Evolutionary conservation across 2,888 invertebrate genomes (phyloP), one percentile per base, ranked within the genome.

Genomic region (Spialia ferax): DNA sequence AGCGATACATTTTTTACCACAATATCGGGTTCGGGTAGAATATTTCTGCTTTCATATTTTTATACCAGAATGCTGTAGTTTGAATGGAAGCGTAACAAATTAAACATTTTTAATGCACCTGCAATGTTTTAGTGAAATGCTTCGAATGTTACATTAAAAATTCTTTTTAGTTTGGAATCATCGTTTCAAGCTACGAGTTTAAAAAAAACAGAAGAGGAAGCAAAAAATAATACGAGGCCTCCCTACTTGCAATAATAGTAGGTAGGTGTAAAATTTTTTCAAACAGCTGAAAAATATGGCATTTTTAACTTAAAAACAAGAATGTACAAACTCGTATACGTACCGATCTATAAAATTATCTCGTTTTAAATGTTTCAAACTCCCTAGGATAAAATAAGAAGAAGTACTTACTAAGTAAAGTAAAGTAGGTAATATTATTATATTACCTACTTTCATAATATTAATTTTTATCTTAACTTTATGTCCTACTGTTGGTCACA

Each of bases 61-160:
- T 29, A 18, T 54, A 60, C 60, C 32, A 42, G 29, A 1, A 13
- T 15, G 66, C 29, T 54, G 60, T 59, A 60, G 45, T 60, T 60
- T 60, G 42, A 60, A 66, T 66, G 52, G 66, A 66, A 60, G 60
- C 66, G 66, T 66, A 66, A 66, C 66, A 66, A 66, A 66, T 66
- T 66, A 66, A 66, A 66, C 60, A 54, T 66, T 66, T 45, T 63
- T 60, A 54, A 60, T 66, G 38, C 65, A 65, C 50, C 59, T 52
- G 65, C 65, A 22, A 60, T 66, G 54, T 42, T 66, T 29, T 35
- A 13, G 60, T 54, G 29, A 52, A 65, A 66, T 32, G 29, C 45
- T 54, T 60, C 10, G 32, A 59, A 13, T 38, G 20, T 32, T 38
- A 32, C 38, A 42, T 20, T 42, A 38, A 59, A 59, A 59, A n/a